Evolutionary conservation across 2,888 invertebrate species (phyloP).

Genomic region (Ormia ochracea): DNA sequence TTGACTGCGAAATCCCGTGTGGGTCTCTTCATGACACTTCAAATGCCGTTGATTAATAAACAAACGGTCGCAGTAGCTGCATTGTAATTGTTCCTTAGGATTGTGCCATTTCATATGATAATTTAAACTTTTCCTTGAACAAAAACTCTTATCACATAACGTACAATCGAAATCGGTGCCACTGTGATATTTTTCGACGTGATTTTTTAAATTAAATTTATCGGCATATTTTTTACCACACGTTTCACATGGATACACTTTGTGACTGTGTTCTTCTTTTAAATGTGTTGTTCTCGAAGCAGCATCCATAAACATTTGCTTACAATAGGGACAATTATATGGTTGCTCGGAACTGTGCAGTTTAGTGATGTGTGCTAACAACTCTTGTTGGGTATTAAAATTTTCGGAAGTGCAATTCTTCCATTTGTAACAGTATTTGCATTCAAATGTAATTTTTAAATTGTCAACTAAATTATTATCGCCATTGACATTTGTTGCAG

Average conservation of each 20-base stretch:
- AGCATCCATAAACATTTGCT: slow-evolving; percentile 69
- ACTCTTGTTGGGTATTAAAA: slow-evolving; percentile 67
- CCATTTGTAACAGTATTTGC: slow-evolving; percentile 70
- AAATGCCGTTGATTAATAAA: slow-evolving; percentile 72
- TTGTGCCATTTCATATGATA: slow-evolving; percentile 74
- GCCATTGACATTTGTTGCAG: slow-evolving; percentile 6
- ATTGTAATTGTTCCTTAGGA: slow-evolving; percentile 70
- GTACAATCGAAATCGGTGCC: slow-evolving; percentile 72
- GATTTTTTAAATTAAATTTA: slow-evolving; percentile 71
- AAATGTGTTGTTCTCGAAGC: slow-evolving; percentile 72
- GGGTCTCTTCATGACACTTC: slow-evolving; percentile 71
- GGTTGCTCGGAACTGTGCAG: slow-evolving; percentile 69
- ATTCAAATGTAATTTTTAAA: slow-evolving; percentile 63
- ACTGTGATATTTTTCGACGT: slow-evolving; percentile 72
- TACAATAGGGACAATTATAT: slow-evolving; percentile 71
- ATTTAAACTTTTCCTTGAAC: slow-evolving; percentile 71
- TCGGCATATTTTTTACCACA: slow-evolving; percentile 72
- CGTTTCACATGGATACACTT: slow-evolving; percentile 68
- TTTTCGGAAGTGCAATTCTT: slow-evolving; percentile 62
- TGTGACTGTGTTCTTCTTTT: slow-evolving; percentile 69
- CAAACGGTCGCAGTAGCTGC: slow-evolving; percentile 70
- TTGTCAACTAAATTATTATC: slow-evolving; percentile 50
- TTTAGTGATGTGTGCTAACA: slow-evolving; percentile 69
- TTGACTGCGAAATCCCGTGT: slow-evolving; percentile 68
- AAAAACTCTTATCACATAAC: slow-evolving; percentile 71